Evolutionary conservation across 2,797 vertebrate species (phyloP).

Genomic region (Paratrypauchen microcephalus): DNA sequence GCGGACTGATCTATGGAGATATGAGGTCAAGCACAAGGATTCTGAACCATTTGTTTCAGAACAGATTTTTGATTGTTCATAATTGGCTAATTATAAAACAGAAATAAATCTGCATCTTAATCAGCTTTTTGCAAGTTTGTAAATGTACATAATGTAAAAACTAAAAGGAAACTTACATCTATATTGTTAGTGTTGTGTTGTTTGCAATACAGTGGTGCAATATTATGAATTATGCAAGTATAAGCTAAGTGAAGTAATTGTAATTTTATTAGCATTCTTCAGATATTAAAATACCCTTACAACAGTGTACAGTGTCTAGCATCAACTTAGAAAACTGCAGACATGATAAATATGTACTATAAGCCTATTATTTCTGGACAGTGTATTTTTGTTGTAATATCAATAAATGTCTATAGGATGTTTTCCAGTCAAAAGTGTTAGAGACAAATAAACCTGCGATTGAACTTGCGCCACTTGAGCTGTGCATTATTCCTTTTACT

Average conservation of each 20-base stretch:
- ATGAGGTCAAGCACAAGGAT: neutral
- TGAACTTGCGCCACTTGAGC: neutral
- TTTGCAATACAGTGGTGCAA: neutral
- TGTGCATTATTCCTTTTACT: conserved; percentile 24
- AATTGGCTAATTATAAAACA: too few relatives aligned
- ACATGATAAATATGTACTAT: neutral
- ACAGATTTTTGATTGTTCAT: too few relatives aligned
- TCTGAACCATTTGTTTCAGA: too few relatives aligned
- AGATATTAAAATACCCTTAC: neutral
- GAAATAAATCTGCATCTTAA: too few relatives aligned
- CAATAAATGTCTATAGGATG: neutral
- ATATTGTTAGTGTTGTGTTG: neutral
- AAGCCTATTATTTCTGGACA: neutral
- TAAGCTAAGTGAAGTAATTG: neutral
- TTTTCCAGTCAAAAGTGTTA: neutral
- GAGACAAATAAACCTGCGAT: neutral
- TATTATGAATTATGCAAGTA: neutral
- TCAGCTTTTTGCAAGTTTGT: neutral
- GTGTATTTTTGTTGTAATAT: neutral
- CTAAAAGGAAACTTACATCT: neutral
- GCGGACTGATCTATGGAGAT: neutral
- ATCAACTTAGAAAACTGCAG: neutral
- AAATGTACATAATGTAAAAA: conserved; percentile 4
- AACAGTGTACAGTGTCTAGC: neutral
- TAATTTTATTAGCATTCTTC: neutral